Evolutionary conservation across 2,888 invertebrate genomes (phyloP), one percentile per base, ranked within the genome.

Genomic region (Nephrotoma appendiculata): DNA sequence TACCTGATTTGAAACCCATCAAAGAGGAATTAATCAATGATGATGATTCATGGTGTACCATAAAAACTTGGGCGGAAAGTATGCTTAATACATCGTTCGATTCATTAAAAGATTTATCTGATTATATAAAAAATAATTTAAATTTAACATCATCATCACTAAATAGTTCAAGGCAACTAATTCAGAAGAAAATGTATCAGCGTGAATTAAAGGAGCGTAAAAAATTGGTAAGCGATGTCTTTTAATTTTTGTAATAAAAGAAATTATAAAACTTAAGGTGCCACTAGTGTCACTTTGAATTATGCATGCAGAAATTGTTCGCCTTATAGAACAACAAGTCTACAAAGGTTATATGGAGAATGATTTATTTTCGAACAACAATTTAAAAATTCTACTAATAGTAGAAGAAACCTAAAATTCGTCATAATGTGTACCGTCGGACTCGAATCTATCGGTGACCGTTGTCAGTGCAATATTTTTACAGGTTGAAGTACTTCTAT

Each of bases 111-210:
- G 91, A 91, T 42, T 88, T 92, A 86, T 91, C 91, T 12, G 88
- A 88, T 9, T 90, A 91, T 83, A 89, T 89, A 86, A 87, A 90
- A 88, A 88, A 89, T 88, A 88, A 90, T 87, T 86, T 88, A 15
- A 88, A 87, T 86, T 45, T 48, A 83, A 71, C 86, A 84, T 87
- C 88, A 45, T 87, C 88, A 57, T 86, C 88, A 31, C 87, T 86
- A 41, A 88, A 87, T 83, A 87, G 89, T 19, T 88, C 89, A 19
- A 87, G 89, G 85, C 88, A 88, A 85, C n/a, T 89, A 88, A 91
- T 95, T 86, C 94, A 95, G 89, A 93, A 94, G 88, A 95, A 96
- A 91, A 91, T 95, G 87, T 94, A 95, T 88, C 95, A 95, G 89
- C 93, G 93, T 88, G 95, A 94, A 90, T 92, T 94, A 43, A 93